A percentile compares a stretch with the other conserved stretches of the same genome.
Conservation (phyloP, 2,113 vertebrate species). For the Pardalotus punctatus region DNA sequence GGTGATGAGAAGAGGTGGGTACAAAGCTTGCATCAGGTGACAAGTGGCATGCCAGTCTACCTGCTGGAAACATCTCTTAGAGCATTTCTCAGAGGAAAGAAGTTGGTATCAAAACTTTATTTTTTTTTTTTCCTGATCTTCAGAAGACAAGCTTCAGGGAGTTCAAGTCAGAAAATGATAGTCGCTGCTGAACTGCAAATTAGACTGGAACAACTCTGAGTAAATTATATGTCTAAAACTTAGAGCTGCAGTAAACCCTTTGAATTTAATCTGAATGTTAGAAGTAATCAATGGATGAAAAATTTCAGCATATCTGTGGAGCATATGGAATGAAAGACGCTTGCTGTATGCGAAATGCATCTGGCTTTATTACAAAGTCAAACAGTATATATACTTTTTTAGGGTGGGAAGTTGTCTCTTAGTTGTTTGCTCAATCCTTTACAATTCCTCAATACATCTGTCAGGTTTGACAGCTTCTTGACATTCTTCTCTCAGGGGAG, state of each 20-base stretch:
- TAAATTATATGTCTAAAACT: conserved; percentile 52
- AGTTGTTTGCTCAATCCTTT: too few relatives aligned
- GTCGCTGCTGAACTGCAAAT: conserved; percentile 58
- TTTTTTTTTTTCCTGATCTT: neutral
- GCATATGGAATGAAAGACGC: too few relatives aligned
- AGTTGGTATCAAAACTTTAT: neutral
- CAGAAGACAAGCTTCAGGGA: conserved; percentile 43
- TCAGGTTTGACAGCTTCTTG: too few relatives aligned
- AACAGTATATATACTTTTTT: too few relatives aligned
- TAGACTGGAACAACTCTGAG: conserved; percentile 32
- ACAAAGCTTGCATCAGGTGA: neutral
- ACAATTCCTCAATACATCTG: too few relatives aligned
- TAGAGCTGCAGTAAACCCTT: conserved; percentile 45
- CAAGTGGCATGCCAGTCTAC: neutral
- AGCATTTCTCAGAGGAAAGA: conserved; percentile 22
- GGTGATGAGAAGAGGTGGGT: neutral
- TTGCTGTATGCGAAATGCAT: too few relatives aligned
- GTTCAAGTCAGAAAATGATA: conserved; percentile 47
- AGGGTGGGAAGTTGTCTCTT: too few relatives aligned
- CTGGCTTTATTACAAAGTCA: too few relatives aligned
- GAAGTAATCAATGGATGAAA: conserved; percentile 53
- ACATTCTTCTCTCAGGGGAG: too few relatives aligned
- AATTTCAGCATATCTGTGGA: conserved; percentile 9
- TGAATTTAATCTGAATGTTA: conserved; percentile 64
- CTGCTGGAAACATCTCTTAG: neutral